Base-by-base conservation (phyloP, 2,888 invertebrate species). In the Coremacera marginata region DNA sequence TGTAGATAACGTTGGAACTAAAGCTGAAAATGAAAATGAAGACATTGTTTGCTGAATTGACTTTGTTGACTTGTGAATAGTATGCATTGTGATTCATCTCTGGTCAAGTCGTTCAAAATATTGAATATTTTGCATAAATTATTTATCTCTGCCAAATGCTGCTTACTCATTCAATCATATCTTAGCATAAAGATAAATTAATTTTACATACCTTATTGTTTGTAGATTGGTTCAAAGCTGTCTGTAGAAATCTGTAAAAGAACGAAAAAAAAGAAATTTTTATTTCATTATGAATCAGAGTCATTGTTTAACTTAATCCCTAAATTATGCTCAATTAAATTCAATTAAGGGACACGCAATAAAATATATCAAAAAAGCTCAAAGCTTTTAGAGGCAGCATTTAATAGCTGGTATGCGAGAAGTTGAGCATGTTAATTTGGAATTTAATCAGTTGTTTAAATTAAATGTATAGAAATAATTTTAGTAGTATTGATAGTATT, bases 141-240 rank as follows among this genome's bases (percentile, higher is more conserved):
- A 34, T 16, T 65, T 22, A 68, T 3, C n/a, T 44, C 22, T 37
- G 34, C 19, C 8, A 8, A 37, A 9, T n/a, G 44, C 37, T 49
- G n/a, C 27, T 25, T 11, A 51, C 25, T 68, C 16, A n/a, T 67
- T 25, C 5, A 31, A 31, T 3, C 5, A 31, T 16, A 51, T 34
- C 22, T 63, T 37, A n/a, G n/a, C n/a, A n/a, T n/a, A 11, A n/a
- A 44, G n/a, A 60, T 5, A 67, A 22, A 67, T 34, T n/a, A 25
- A 19, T n/a, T 68, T 49, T 68, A 51, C 51, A 49, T 68, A 68
- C 68, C 68, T 70, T 60, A 19, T 55, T 57, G 34, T 34, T 19
- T 71, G 71, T 57, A 71, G 19, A 71, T 71, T 71, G 71, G 71
- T 71, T 37, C 71, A 34, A 71, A 60, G 16, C 19, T 37, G n/a